Evolutionary conservation across 2,113 vertebrate genomes (phyloP).

Genomic region (Puntigrus tetrazona): DNA sequence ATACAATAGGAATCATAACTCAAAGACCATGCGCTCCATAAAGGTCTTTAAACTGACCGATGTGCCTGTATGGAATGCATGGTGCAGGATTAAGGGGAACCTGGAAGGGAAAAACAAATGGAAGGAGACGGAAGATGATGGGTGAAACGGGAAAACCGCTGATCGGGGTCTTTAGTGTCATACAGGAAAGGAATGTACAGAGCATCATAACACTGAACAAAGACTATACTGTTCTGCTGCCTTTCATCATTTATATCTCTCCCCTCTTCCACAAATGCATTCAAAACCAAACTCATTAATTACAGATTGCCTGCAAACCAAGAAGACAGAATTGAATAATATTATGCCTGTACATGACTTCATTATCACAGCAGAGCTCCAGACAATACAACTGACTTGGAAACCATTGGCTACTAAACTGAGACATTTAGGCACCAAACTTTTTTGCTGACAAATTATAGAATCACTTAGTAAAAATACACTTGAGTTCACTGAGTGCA

Average conservation of each 20-base stretch:
- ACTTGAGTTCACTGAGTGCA: background rate
- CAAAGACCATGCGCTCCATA: background rate
- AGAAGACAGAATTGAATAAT: conserved; percentile 9
- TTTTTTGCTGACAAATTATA: background rate
- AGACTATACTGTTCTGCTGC: conserved; percentile 8
- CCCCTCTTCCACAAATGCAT: background rate
- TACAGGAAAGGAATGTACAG: background rate
- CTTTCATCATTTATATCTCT: conserved; percentile 30
- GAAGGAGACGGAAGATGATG: conserved; percentile 36
- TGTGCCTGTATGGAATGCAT: conserved; percentile 28
- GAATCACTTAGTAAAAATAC: background rate
- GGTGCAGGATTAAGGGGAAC: conserved; percentile 6
- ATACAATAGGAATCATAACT: conserved; percentile 25
- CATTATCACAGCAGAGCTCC: background rate
- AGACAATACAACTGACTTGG: background rate
- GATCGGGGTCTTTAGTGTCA: conserved; percentile 12
- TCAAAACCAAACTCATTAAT: conserved; percentile 6
- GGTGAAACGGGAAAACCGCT: background rate
- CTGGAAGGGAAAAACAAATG: conserved; percentile 18
- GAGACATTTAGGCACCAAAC: background rate
- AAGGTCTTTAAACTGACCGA: background rate
- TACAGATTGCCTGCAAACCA: conserved; percentile 5
- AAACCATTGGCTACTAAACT: background rate
- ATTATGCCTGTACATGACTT: background rate
- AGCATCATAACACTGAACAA: conserved; percentile 6